These are phyloP conservation scores for Sitta carolinensis DNA, from an alignment of 2,797 vertebrate species.

Conservation along the genomic window DNA sequence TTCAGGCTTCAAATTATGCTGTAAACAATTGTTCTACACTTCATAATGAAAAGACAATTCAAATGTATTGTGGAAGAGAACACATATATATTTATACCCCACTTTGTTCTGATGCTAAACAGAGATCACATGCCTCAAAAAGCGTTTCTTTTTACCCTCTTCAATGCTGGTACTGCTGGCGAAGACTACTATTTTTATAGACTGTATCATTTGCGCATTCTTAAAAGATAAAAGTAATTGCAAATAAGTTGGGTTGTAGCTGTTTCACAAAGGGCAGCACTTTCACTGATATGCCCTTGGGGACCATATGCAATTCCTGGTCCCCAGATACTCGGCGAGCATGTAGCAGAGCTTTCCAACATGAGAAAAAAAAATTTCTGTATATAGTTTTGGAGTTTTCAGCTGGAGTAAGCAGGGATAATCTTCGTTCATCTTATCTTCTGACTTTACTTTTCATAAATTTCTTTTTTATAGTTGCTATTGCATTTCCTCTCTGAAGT, in stretches of 20 bases:
- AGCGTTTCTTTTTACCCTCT: not conserved
- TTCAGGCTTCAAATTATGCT: not conserved
- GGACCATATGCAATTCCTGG: not conserved
- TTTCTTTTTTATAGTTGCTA: conserved; percentile 17
- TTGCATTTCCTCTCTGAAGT: not conserved
- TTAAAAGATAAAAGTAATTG: conserved; percentile 34
- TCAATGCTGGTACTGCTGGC: not conserved
- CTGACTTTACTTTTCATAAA: not conserved
- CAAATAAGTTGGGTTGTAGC: not conserved
- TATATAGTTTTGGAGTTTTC: not conserved
- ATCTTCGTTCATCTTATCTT: not conserved
- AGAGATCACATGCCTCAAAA: not conserved
- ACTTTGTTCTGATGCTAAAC: not conserved
- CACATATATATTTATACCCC: not conserved
- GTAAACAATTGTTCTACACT: not conserved
- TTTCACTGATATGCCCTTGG: conserved; percentile 29
- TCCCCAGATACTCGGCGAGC: not conserved
- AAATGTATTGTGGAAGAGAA: not conserved
- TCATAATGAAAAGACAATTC: not conserved
- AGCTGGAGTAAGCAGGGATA: not conserved
- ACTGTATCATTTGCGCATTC: conserved; percentile 33
- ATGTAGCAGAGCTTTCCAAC: conserved; percentile 22
- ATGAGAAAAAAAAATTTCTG: not conserved
- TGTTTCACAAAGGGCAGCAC: not conserved
- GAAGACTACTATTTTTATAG: not conserved